phyloP scores from a whole-genome alignment of 2,888 invertebrate species.

The Caenorhabditis wallacei region DNA sequence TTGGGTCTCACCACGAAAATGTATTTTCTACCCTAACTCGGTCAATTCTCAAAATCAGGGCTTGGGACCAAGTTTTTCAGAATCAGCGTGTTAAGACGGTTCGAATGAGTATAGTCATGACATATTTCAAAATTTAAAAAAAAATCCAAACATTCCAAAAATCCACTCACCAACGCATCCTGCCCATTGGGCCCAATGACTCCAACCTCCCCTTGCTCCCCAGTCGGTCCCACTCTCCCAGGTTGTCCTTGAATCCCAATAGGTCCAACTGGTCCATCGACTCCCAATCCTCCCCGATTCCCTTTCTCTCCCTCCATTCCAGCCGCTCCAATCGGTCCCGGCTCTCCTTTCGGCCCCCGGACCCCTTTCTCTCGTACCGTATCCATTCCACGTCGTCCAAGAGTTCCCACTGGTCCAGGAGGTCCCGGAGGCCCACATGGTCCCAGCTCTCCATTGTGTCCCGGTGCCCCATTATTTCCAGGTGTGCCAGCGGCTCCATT shows the following conservation, averaged over 20 bases:
- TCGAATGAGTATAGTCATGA: neutral
- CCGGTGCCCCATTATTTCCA: conserved; percentile 70
- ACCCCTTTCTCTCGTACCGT: conserved; percentile 63
- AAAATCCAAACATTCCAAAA: no score
- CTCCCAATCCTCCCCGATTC: conserved; percentile 56
- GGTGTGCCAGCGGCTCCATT: conserved; percentile 62
- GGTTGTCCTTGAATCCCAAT: conserved; percentile 47
- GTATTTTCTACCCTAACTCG: no score
- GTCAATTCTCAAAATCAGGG: neutral
- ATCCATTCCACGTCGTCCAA: conserved; percentile 69
- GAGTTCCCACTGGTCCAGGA: conserved; percentile 51
- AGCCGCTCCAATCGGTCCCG: conserved; percentile 50
- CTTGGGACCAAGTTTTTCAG: neutral
- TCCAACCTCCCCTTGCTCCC: conserved; percentile 54
- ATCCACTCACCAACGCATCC: conserved; percentile 59
- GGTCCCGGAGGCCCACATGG: conserved; percentile 63
- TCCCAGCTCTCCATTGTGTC: conserved; percentile 67
- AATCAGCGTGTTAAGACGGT: neutral
- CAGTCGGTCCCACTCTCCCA: conserved; percentile 57
- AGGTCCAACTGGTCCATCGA: conserved; percentile 48
- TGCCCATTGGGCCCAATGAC: conserved; percentile 49
- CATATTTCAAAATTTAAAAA: neutral
- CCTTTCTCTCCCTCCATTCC: conserved; percentile 65
- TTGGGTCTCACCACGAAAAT: no score
- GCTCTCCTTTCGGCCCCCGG: conserved; percentile 59